phyloP scores from a whole-genome alignment of 2,113 vertebrate species.

The Pteruthius melanotis region DNA sequence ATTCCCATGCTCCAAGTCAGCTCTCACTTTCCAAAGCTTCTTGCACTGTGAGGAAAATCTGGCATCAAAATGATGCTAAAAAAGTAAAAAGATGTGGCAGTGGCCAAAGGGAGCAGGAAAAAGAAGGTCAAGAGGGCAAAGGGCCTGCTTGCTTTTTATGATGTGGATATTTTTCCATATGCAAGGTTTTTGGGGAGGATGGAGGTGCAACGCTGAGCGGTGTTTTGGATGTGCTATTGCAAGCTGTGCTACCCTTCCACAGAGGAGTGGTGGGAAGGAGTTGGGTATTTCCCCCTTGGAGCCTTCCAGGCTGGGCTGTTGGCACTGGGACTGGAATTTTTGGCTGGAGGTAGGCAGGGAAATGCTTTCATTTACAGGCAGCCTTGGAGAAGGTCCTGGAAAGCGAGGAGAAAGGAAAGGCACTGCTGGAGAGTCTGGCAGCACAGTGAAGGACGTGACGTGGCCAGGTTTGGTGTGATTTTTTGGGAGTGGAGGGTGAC shows the following conservation, averaged over 20 bases:
- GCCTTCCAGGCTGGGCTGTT: not conserved
- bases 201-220: not conserved
- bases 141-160: not conserved
- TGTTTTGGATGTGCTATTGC: not conserved
- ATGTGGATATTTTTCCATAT: not conserved
- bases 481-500: not conserved
- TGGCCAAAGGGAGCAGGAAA: not conserved
- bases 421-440: not conserved
- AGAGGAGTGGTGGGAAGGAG: not conserved
- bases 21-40: not conserved
- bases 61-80: not conserved
- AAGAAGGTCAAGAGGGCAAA: not conserved
- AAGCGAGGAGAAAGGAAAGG: not conserved
- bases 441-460: fast-evolving
- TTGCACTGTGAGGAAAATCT: not conserved
- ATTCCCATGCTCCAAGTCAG: not conserved
- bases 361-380: not conserved
- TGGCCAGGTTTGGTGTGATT: not conserved
- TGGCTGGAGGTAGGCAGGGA: not conserved
- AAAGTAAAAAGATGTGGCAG: not conserved
- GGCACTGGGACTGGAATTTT: not conserved
- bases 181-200: not conserved
- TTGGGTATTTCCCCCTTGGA: not conserved
- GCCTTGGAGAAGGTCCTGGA: not conserved
- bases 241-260: fast-evolving